Conservation (phyloP, 2,797 vertebrate species). For the Geotrypetes seraphini region DNA sequence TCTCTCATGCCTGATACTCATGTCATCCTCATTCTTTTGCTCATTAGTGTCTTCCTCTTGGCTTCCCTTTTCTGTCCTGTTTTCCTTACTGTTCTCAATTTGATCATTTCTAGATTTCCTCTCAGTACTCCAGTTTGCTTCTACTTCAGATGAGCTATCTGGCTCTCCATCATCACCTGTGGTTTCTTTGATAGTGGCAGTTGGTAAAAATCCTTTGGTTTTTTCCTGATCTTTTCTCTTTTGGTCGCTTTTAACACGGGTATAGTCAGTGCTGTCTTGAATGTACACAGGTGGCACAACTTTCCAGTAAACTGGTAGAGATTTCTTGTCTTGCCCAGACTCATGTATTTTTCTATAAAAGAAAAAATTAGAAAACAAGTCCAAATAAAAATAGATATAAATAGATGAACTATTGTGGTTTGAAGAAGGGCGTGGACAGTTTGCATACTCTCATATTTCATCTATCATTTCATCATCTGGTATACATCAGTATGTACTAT, state of each 20-base stretch:
- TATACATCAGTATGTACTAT: neutral
- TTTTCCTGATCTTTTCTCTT: neutral
- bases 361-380: neutral
- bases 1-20: conserved; percentile 10
- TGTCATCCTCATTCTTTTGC: neutral
- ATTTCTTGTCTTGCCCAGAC: conserved; percentile 19
- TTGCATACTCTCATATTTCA: too few relatives aligned
- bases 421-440: too few relatives aligned
- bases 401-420: neutral
- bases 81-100: neutral
- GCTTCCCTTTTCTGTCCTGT: neutral
- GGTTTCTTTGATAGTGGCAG: neutral
- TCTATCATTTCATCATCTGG: neutral
- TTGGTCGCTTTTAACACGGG: rapidly evolving
- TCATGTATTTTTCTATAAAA: conserved; percentile 38
- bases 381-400: neutral
- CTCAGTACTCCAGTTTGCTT: neutral
- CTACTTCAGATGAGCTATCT: rapidly evolving
- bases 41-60: neutral
- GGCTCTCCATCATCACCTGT: neutral
- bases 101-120: neutral
- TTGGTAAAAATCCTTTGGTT: neutral
- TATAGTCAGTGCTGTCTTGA: neutral
- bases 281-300: neutral
- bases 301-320: conserved; percentile 29